Evolutionary conservation across 2,888 invertebrate genomes (phyloP), one percentile per base, ranked within the genome.

Genomic region (Idaea straminata): DNA sequence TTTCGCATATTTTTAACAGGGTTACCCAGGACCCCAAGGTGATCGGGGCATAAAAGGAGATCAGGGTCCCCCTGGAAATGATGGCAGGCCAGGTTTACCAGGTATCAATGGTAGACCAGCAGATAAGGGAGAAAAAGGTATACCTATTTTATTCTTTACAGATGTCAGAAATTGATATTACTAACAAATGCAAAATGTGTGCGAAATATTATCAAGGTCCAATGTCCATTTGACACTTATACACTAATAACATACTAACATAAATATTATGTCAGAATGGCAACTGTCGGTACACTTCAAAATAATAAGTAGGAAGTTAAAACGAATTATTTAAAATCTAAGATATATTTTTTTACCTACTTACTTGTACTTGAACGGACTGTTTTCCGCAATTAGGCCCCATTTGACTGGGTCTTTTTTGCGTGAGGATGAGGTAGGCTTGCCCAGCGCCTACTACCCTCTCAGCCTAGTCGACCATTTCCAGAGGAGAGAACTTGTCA

Each of bases 51-150:
- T 93, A 5, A 96, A 96, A 85, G 96, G 96, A 3, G 96, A 95
- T 74, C 93, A 94, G 7, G 95, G 95, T 0, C 88, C 87, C 61
- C 88, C 94, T 5, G 96, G 96, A 16, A 87, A 95, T 16, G 95
- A 95, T 62, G 97, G 97, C 0, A 89, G 95, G 63, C 96, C 96
- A 0, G 94, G 95, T 36, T 77, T 94, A 70, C 84, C 94, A 60
- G 86, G 94, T 65, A 83, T 92, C 68, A 89, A 93, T 81, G 84
- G 94, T 64, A 76, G 92, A 79, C 94, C 95, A 47, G 96, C 96
- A 3, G 95, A 95, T 63, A 96, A 96, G 80, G 96, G 97, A 13
- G 96, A 95, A 77, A 96, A 96, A 80, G 95, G 95, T 83, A 91
- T 64, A n/a, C n/a, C n/a, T n/a, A 25, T 47, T 61, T 25, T 25